A percentile compares a stretch with the other conserved stretches of the same genome.
These are phyloP conservation scores for Candidula unifasciata DNA, from an alignment of 2,888 invertebrate genomes.

Conservation along the genomic window DNA sequence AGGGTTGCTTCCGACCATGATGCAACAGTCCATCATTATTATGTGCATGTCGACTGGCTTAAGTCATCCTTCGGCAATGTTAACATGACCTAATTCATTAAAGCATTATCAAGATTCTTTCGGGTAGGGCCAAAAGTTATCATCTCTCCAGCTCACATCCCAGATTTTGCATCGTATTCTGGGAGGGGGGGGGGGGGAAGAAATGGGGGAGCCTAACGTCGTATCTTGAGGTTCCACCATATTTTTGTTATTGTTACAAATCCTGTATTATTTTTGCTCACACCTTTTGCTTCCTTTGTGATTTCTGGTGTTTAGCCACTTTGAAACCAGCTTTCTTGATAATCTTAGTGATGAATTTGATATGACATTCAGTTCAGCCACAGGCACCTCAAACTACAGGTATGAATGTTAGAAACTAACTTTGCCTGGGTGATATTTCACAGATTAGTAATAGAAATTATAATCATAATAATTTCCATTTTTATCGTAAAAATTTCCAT, in stretches of 20 bases:
- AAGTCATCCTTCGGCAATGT: no score
- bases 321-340: conserved; percentile 24
- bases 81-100: no score
- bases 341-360: conserved; percentile 40
- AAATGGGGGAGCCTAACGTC: no score
- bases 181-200: no score
- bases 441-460: neutral
- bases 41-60: no score
- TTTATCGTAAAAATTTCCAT: neutral
- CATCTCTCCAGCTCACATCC: no score
- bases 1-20: no score
- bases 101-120: no score
- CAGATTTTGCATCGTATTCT: no score
- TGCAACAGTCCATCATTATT: no score
- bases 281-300: neutral
- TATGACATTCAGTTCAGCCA: conserved; percentile 12
- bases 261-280: neutral
- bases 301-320: conserved; percentile 28
- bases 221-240: no score
- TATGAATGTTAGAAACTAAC: neutral
- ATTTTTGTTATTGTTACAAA: neutral
- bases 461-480: neutral
- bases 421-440: neutral
- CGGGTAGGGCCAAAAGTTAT: no score
- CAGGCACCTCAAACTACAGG: conserved; percentile 14